phyloP scores from a whole-genome alignment of 2,797 vertebrate species.

The Gadopsis bispinosus region DNA sequence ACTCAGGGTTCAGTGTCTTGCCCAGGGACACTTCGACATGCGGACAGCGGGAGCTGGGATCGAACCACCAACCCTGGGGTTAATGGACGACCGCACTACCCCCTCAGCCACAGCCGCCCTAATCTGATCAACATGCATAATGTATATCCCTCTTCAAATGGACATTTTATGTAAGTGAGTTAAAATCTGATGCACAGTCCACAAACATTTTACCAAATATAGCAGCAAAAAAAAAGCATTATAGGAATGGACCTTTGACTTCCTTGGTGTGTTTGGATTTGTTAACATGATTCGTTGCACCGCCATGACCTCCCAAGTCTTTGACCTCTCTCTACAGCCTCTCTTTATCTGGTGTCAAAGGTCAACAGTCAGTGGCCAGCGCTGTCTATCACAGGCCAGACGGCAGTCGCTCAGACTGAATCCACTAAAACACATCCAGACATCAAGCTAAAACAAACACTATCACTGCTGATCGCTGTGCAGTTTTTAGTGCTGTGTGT shows the following conservation, averaged over 20 bases:
- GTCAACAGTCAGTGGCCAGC: constrained; percentile 66
- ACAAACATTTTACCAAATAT: not conserved
- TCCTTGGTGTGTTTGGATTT: constrained; percentile 57
- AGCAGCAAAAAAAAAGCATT: constrained; percentile 8
- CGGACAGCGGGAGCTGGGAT: no score
- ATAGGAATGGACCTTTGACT: constrained; percentile 27
- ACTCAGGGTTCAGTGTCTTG: no score
- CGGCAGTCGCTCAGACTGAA: constrained; percentile 43
- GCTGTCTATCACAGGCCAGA: constrained; percentile 62
- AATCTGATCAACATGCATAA: not conserved
- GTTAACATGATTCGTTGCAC: constrained; percentile 64
- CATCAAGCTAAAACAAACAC: constrained; percentile 57
- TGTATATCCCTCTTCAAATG: not conserved
- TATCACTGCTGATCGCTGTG: not conserved
- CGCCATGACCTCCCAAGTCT: constrained; percentile 53
- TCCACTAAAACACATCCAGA: constrained; percentile 54
- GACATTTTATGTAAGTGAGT: not conserved
- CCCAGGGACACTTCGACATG: no score
- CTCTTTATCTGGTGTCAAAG: constrained; percentile 66
- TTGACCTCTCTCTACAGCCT: constrained; percentile 54
- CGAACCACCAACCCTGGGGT: no score
- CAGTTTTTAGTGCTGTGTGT: constrained; percentile 30
- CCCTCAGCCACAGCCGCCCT: no score
- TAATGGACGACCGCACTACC: no score
- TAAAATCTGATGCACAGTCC: not conserved